Evolutionary conservation across 2,888 invertebrate genomes (phyloP), one percentile per base, ranked within the genome.

Genomic region (Megastigmus dorsalis): DNA sequence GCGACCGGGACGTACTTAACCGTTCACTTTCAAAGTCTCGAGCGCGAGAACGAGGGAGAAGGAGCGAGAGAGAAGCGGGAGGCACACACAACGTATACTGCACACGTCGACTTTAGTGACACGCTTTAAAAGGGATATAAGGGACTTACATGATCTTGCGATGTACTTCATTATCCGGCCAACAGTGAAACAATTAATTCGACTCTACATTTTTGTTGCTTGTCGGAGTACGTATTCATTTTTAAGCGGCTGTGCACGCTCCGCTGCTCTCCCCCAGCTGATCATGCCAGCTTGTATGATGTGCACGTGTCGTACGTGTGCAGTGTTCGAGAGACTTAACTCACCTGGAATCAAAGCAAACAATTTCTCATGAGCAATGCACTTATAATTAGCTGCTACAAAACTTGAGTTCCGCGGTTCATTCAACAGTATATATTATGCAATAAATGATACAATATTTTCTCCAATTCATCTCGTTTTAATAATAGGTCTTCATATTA

Each of bases 161-260:
- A 20, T 26, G 48, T 50, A 18, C 50, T 38, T 38, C n/a, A 26
- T 63, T 63, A 26, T 36, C 38, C 63, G 63, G 13, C 10, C 7
- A 43, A 63, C 63, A 50, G 26, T 63, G 36, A 63, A 63, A 50
- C 50, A 50, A 63, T 63, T 63, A 36, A 48, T 50, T 63, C 63
- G 50, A 36, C 36, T n/a, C 48, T 3, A 10, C 41, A 28, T 18
- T 60, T 43, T 15, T n/a, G 26, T 6, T n/a, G 41, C 41, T 59
- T 15, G 59, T 59, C 45, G 9, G 18, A n/a, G n/a, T n/a, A 10
- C 28, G 15, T 18, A 43, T 43, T 60, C 45, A 45, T 60, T 60
- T 60, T 60, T 60, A 30, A 45, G n/a, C n/a, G n/a, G n/a, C n/a
- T 10, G 59, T 13, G 59, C 23, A 59, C 23, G 23, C 38, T 38